Evolutionary conservation across 2,113 vertebrate genomes (phyloP), one percentile per base, ranked within the genome.

Genomic region (Setophaga petechia): DNA sequence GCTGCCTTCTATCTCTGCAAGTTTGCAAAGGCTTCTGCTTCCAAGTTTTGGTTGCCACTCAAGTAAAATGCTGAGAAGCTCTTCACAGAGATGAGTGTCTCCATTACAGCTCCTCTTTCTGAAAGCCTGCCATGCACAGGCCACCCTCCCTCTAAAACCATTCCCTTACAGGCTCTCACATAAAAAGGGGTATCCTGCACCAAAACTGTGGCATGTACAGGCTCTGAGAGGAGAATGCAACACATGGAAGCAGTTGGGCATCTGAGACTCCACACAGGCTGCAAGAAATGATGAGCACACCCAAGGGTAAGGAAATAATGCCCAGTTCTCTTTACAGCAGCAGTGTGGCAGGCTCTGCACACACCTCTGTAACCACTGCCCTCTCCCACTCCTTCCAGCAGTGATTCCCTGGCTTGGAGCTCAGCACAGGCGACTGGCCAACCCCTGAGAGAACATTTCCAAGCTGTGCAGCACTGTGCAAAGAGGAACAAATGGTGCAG

Each of bases 1-100:
- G 67, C 22, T 80, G 41, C 61, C 74, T 87, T 86, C 84, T 89
- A 47, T 46, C 62, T 72, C 81, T 66, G 25, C 49, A 84, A 87
- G 25, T 18, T n/a, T 67, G 77, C 27, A 43, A 71, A 61, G 39
- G 15, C 33, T 87, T 91, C 30, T 52, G 19, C 68, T 92, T 78
- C 57, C 20, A 72, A 51, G 33, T 44, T 89, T 75, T 65, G 35
- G 51, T 25, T 10, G 52, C 54, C 58, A 58, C 30, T 82, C 33
- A 73, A 54, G 74, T 41, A 35, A 69, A 88, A 78, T 31, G 33
- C 66, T 15, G 11, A 2, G 5, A 82, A 87, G 33, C 23, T 84
- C 39, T 78, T 76, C 59, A 35, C 5, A 13, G 33, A 80, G 61
- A 57, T 20, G 4, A 74, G 16, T 39, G 33, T 69, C 79, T 75